phyloP scores from a whole-genome alignment of 2,113 vertebrate genomes.

The Cryptotis parvus region DNA sequence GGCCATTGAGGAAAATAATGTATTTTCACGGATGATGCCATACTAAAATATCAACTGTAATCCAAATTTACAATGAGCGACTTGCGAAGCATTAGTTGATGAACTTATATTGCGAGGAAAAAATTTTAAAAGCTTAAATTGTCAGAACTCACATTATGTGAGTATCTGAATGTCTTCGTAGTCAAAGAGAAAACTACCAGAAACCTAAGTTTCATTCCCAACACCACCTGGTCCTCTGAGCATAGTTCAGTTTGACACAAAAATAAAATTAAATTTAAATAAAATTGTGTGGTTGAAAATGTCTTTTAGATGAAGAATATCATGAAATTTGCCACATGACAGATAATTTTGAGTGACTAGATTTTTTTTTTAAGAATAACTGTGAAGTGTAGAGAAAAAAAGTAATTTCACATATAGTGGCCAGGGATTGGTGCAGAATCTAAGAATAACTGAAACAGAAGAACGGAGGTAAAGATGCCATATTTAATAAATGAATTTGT shows the following conservation, averaged over 20 bases:
- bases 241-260: no score
- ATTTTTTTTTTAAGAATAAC: conserved; percentile 8
- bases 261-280: no score
- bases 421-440: not conserved
- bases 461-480: not conserved
- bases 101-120: not conserved
- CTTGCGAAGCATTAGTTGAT: not conserved
- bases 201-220: no score
- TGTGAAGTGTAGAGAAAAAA: not conserved
- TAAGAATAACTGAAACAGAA: not conserved
- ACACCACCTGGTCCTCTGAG: no score
- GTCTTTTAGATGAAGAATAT: not conserved
- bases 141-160: not conserved
- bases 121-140: not conserved
- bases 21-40: not conserved
- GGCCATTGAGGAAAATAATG: not conserved
- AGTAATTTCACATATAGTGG: not conserved
- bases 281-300: not conserved
- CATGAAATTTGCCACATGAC: not conserved
- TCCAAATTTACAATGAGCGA: not conserved
- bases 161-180: not conserved
- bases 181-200: no score
- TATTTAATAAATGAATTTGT: not conserved
- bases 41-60: no score
- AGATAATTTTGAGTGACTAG: not conserved